Percentiles rank a stretch among this genome's conserved stretches.
Evolutionary conservation across 2,797 vertebrate species (phyloP).

Genomic region (Esox masquinongy): DNA sequence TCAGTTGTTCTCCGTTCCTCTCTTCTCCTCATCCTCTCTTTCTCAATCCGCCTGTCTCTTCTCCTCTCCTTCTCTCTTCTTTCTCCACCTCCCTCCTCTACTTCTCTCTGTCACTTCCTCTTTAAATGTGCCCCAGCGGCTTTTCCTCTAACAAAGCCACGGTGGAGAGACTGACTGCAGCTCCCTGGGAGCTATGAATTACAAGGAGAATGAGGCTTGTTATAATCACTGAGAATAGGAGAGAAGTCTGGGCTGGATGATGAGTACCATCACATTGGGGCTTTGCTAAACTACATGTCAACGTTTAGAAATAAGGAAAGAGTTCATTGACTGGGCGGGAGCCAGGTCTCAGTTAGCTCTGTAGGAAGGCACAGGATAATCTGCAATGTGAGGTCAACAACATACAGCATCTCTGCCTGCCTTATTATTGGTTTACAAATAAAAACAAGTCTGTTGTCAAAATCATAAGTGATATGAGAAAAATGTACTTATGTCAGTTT

Average conservation of each 20-base stretch:
- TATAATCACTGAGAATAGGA: neutral
- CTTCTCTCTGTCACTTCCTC: neutral
- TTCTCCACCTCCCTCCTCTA: slow-evolving; percentile 2
- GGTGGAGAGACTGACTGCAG: neutral
- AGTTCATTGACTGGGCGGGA: neutral
- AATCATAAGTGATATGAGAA: neutral
- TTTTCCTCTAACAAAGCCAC: slow-evolving; percentile 1
- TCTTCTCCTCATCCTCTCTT: neutral
- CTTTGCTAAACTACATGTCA: neutral
- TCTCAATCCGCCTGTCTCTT: slow-evolving; percentile 18
- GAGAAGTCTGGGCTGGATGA: neutral
- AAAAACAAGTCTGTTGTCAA: neutral
- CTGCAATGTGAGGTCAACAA: neutral
- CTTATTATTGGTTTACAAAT: neutral
- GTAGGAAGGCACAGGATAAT: neutral
- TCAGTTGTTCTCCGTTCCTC: neutral
- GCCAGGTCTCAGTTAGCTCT: neutral
- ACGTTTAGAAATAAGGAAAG: neutral
- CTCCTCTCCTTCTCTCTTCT: neutral
- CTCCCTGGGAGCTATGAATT: neutral
- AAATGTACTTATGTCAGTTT: neutral
- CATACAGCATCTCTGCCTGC: neutral
- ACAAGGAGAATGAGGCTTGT: neutral
- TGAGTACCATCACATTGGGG: neutral
- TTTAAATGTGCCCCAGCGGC: neutral